Evolutionary conservation across 2,888 invertebrate genomes (phyloP).

Genomic region (Xestobium rufovillosum): DNA sequence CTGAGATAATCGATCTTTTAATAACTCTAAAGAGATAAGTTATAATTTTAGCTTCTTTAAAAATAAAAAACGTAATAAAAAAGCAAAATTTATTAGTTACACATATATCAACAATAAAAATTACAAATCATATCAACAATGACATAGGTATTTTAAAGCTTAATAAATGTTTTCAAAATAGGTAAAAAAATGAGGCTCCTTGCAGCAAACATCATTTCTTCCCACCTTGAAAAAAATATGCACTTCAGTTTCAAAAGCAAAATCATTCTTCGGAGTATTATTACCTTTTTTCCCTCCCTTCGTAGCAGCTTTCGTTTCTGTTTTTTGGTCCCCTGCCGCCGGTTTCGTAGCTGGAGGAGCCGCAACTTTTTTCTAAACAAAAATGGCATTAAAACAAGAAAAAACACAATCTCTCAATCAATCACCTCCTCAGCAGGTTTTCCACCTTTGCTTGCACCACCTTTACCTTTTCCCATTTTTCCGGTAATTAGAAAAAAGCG

Average conservation of each 20-base stretch:
- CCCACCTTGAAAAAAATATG: slow-evolving; percentile 16
- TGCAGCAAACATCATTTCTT: slow-evolving; percentile 16
- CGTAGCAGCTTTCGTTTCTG: slow-evolving; percentile 16
- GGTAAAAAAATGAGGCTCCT: no score
- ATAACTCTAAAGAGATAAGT: no score
- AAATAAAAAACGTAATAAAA: no score
- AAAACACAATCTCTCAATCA: slow-evolving; percentile 13
- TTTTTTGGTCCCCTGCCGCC: slow-evolving; percentile 15
- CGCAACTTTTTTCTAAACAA: slow-evolving; percentile 17
- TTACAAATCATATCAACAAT: no score
- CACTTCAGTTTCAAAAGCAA: slow-evolving; percentile 3
- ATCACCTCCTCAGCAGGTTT: slow-evolving; percentile 19
- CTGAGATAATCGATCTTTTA: no score
- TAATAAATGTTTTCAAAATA: no score
- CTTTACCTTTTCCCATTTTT: slow-evolving; percentile 14
- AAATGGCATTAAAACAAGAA: slow-evolving; percentile 4
- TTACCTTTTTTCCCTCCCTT: slow-evolving; percentile 26
- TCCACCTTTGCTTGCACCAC: slow-evolving; percentile 27
- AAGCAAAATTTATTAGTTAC: no score
- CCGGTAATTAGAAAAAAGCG: no score
- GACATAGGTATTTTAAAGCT: no score
- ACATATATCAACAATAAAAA: no score
- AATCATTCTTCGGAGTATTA: slow-evolving; percentile 2
- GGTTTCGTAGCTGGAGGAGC: no score
- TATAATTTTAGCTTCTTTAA: no score